Percentiles rank a stretch among this genome's conserved stretches.
Conservation (phyloP, 2,113 vertebrate genomes). For the Nansenia antarctica region DNA sequence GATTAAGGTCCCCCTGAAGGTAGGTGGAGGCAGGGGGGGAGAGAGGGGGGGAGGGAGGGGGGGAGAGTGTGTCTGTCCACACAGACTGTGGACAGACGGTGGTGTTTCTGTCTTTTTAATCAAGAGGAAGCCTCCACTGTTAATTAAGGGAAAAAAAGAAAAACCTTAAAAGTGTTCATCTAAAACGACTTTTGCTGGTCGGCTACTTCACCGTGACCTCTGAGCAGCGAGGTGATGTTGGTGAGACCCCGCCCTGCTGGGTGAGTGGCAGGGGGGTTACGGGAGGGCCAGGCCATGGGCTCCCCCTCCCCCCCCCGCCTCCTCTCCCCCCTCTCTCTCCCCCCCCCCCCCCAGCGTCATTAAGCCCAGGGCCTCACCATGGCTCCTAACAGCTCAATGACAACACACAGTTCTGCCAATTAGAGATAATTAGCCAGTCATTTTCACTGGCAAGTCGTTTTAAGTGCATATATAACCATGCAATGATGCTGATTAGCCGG, state of each 20-base stretch:
- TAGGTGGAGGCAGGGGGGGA: no score
- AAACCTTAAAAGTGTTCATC: not conserved
- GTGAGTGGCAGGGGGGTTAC: not conserved
- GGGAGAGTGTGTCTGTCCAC: no score
- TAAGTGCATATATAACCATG: slow-evolving; percentile 99
- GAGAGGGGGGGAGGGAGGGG: not conserved
- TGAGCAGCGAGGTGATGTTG: not conserved
- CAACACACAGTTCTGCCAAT: slow-evolving; percentile 98
- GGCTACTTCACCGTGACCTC: not conserved
- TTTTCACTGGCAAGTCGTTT: slow-evolving; percentile 98
- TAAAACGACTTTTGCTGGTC: not conserved
- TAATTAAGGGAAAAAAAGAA: not conserved
- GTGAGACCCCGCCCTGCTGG: not conserved
- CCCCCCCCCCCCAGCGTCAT: slow-evolving; percentile 88
- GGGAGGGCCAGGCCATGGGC: not conserved
- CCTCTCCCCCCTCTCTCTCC: slow-evolving; percentile 77
- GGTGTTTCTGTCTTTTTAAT: not conserved
- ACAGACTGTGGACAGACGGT: not conserved
- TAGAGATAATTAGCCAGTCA: slow-evolving; percentile 99
- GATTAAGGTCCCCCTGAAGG: no score
- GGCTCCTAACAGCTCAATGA: slow-evolving; percentile 96
- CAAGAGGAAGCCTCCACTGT: not conserved
- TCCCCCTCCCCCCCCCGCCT: slow-evolving; percentile 63
- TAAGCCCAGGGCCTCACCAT: slow-evolving; percentile 86
- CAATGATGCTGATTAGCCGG: slow-evolving; percentile 98